Evolutionary conservation across 2,888 invertebrate genomes (phyloP), one percentile per base, ranked within the genome.

Genomic region (Argyra leucocephala): DNA sequence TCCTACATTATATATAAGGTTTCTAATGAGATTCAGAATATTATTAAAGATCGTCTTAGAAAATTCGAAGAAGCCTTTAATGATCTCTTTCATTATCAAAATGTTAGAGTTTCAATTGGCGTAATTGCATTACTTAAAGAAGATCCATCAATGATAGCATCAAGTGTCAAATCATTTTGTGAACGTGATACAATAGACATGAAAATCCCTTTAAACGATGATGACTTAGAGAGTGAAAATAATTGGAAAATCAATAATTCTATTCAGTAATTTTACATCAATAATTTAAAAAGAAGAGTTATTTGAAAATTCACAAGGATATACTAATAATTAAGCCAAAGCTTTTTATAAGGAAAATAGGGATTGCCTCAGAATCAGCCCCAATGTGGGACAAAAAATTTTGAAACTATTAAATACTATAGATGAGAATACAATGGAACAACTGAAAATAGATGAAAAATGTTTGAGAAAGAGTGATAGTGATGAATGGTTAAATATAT

Each of bases 81-180:
- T 24, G 78, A 81, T 66, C 83, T 85, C 63, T 82, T 87, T 63
- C 95, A 96, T 76, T 85, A 83, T 70, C 85, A 90, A 63, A 85
- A 88, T 67, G 86, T 89, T 22, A 89, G 86, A 76, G 81, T 96
- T 65, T 96, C 96, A 0, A 82, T 90, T 36, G 87, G 87, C 63
- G 85, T 96, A 64, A 95, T 93, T 26, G 84, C 88, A 22, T 82
- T 96, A 68, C 81, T 97, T 9, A 84, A 85, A 70, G 81, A 87
- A 65, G 85, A 88, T 73, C 93, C 96, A 0, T 81, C 83, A 61
- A 80, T 96, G 0, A 85, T 97, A 67, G 86, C 95, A 15, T 83
- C 88, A 12, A 89, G 93, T 3, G 88, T 94, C 18, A 85, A 88
- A 71, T 88, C 93, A n/a, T 96, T 95, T 78, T 93, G 91, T 76